Base-by-base conservation (phyloP, 2,888 invertebrate genomes). In the Hypomecis atomaria region DNA sequence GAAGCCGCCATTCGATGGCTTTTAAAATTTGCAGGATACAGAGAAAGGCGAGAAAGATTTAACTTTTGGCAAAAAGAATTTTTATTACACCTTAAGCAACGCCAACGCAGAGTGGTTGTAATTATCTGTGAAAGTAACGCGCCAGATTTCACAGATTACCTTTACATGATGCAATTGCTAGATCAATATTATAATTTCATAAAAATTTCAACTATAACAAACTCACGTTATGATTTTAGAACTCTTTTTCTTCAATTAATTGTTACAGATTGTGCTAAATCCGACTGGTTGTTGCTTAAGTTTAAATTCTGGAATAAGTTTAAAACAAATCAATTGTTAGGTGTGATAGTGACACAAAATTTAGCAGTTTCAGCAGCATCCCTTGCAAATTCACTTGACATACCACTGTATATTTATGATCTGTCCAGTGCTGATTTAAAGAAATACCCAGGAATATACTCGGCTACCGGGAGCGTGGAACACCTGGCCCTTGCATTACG, bases 401-500 rank as follows among this genome's bases (percentile, higher is more conserved):
- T 38, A 1, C 8, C 0, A 1, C 13, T 37, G 9, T 38, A 34
- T 9, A 50, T 13, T 1, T 38, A 50, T 50, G 50, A 50, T 8
- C 3, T 49, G 6, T n/a, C 0, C 48, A 49, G 10, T 7, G 48
- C n/a, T 6, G n/a, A 5, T 11, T 36, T 8, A 6, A 36, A 33
- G 2, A 2, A 23, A 23, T 23, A 23, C 23, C 36, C 7, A n/a
- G 6, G 4, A 36, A 3, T 23, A 23, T 8, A 9, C 8, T 45
- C 48, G 11, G 40, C 44, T n/a, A 38, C 38, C n/a, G 47, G 57
- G 50, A 11, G 23, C n/a, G 7, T 55, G 0, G 23, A 43, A 45
- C 11, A 52, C 34, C 23, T 38, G 70, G 63, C 53, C 60, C 36
- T 23, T 9, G 42, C 40, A 43, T 57, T 36, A 11, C 33, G 9